Evolutionary conservation across 92 coral and sea anemone species (phyloP).

Genomic region (Phenganax subtilis): DNA sequence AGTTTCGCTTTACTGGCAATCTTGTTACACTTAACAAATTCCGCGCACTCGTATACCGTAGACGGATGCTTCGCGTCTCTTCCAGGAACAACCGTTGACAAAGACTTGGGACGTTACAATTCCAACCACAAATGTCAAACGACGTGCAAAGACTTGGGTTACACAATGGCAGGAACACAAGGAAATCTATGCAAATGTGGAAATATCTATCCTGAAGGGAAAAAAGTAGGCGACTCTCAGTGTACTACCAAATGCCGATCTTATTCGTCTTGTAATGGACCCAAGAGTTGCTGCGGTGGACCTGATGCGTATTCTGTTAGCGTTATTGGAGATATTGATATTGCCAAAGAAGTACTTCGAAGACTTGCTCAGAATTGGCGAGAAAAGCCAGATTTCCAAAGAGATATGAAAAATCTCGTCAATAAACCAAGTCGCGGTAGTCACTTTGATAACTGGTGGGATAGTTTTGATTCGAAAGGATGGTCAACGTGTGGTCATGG

Average conservation of each 20-base stretch:
- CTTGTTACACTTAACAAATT: no score
- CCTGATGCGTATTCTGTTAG: constrained; percentile 1
- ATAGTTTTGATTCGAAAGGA: background rate
- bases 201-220: constrained; percentile 15
- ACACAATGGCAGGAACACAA: constrained; percentile 16
- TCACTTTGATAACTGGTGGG: background rate
- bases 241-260: constrained; percentile 5
- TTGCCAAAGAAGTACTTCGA: constrained; percentile 10
- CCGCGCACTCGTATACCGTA: background rate
- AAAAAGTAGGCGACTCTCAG: background rate
- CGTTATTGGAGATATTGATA: constrained; percentile 17
- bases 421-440: background rate
- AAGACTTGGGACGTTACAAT: background rate
- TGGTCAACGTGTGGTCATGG: background rate
- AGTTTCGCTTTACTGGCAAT: no score
- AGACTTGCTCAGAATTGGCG: background rate
- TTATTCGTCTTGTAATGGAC: background rate
- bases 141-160: constrained; percentile 17
- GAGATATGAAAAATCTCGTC: background rate
- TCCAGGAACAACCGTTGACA: background rate
- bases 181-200: constrained; percentile 11
- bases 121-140: constrained; percentile 14
- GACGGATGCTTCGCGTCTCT: constrained; percentile 9
- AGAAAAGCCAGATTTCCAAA: background rate
- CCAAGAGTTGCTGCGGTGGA: constrained; percentile 22